A percentile compares a stretch with the other conserved stretches of the same genome.
Conservation (phyloP, 2,888 invertebrate species). For the Epinotia nisella region DNA sequence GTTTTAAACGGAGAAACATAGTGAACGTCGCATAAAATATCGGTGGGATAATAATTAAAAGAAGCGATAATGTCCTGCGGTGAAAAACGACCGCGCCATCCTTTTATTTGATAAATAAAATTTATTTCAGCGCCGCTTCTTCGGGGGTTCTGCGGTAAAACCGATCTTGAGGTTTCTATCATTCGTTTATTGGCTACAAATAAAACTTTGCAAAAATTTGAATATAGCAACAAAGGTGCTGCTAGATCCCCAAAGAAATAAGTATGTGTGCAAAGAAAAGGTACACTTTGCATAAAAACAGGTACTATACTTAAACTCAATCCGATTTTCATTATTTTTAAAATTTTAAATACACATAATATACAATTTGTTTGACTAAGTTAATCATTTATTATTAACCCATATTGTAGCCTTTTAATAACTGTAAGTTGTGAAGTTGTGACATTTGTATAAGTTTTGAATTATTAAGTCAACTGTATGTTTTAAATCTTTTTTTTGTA, state of each 20-base stretch:
- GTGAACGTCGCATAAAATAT: constrained; percentile 74
- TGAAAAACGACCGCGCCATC: constrained; percentile 83
- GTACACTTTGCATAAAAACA: too few species aligned
- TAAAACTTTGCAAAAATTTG: not conserved
- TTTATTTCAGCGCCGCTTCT: constrained; percentile 77
- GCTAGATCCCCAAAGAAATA: not conserved
- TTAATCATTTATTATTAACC: too few species aligned
- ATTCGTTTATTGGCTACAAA: constrained; percentile 7
- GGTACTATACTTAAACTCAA: too few species aligned
- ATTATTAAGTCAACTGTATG: too few species aligned
- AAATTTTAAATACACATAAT: too few species aligned
- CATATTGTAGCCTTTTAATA: too few species aligned
- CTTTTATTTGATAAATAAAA: constrained; percentile 85
- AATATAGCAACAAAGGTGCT: not conserved
- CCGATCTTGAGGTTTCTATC: constrained; percentile 34
- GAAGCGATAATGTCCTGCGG: constrained; percentile 83
- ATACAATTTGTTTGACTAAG: too few species aligned
- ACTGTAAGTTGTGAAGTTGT: too few species aligned
- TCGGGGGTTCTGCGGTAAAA: constrained; percentile 49
- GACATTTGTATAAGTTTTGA: too few species aligned
- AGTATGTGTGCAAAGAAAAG: too few species aligned
- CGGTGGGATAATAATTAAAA: constrained; percentile 84
- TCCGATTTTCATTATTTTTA: too few species aligned
- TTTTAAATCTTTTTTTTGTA: too few species aligned
- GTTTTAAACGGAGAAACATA: constrained; percentile 53